phyloP scores from a whole-genome alignment of 2,888 invertebrate species.

The Notocelia uddmanniana region DNA sequence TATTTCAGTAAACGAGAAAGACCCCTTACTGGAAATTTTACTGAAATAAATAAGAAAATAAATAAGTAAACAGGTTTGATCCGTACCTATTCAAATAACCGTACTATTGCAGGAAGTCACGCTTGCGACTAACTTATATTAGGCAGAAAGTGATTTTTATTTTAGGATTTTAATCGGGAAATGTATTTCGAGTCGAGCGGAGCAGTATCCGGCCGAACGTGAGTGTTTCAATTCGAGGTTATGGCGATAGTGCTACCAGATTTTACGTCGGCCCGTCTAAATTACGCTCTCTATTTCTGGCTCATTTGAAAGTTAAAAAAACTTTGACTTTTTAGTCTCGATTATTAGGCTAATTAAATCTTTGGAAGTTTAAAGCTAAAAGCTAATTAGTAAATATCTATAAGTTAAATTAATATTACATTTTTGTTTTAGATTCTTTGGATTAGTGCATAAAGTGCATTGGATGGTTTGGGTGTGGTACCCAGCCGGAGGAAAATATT shows the following conservation, averaged over 20 bases:
- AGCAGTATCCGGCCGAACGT: slow-evolving; percentile 37
- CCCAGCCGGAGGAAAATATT: too few relatives aligned
- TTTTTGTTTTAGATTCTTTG: too few relatives aligned
- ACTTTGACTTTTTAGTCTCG: too few relatives aligned
- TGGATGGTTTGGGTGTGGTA: too few relatives aligned
- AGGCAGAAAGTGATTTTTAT: slow-evolving; percentile 19
- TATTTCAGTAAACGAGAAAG: too few relatives aligned
- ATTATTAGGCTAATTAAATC: neutral
- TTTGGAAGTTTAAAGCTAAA: neutral
- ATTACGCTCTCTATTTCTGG: slow-evolving; percentile 6
- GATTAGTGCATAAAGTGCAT: too few relatives aligned
- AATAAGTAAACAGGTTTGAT: slow-evolving; percentile 5
- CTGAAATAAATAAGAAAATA: too few relatives aligned
- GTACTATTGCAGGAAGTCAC: slow-evolving; percentile 6
- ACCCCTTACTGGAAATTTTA: too few relatives aligned
- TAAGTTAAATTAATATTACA: too few relatives aligned
- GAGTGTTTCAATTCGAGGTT: slow-evolving; percentile 34
- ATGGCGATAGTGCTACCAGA: slow-evolving; percentile 20
- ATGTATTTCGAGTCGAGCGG: slow-evolving; percentile 30
- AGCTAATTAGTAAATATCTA: neutral
- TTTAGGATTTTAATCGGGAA: slow-evolving; percentile 33
- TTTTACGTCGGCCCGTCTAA: slow-evolving; percentile 11
- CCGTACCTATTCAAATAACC: slow-evolving; percentile 17
- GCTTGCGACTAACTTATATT: neutral
- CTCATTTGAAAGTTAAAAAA: neutral